Evolutionary conservation across 2,888 invertebrate genomes (phyloP).

Genomic region (Meloe dianella): DNA sequence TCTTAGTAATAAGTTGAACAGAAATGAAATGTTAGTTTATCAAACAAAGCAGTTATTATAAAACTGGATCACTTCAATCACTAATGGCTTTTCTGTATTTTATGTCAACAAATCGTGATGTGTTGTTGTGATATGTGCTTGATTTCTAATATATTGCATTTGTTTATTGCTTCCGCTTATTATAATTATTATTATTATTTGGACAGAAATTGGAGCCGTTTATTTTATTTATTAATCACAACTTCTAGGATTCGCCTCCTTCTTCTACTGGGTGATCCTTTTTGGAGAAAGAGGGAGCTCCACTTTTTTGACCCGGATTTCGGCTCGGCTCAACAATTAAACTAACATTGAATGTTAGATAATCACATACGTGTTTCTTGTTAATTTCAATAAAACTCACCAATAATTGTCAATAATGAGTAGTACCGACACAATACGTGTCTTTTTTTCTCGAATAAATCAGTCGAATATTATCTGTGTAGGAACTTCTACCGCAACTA

Average conservation of each 20-base stretch:
- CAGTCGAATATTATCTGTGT: neutral
- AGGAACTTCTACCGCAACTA: neutral
- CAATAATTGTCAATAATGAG: neutral
- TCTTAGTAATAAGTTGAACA: neutral
- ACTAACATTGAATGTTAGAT: too few relatives aligned
- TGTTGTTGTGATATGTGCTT: neutral
- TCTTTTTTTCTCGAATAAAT: neutral
- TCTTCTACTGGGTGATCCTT: too few relatives aligned
- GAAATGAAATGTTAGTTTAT: neutral
- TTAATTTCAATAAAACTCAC: neutral
- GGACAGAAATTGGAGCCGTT: too few relatives aligned
- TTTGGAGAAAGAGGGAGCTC: too few relatives aligned
- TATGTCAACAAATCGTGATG: slow-evolving; percentile 3
- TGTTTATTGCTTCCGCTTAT: neutral
- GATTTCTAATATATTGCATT: neutral
- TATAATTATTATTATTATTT: too few relatives aligned
- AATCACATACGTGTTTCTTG: neutral
- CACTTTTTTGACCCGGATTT: too few relatives aligned
- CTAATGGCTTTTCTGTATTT: neutral
- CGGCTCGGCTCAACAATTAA: too few relatives aligned
- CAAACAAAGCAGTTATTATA: neutral
- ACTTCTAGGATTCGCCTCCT: too few relatives aligned
- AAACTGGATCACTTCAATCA: slow-evolving; percentile 5
- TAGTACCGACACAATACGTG: neutral
- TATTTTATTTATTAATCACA: too few relatives aligned